Evolutionary conservation across 2,113 vertebrate species (phyloP).

Genomic region (Eubucco bourcierii): DNA sequence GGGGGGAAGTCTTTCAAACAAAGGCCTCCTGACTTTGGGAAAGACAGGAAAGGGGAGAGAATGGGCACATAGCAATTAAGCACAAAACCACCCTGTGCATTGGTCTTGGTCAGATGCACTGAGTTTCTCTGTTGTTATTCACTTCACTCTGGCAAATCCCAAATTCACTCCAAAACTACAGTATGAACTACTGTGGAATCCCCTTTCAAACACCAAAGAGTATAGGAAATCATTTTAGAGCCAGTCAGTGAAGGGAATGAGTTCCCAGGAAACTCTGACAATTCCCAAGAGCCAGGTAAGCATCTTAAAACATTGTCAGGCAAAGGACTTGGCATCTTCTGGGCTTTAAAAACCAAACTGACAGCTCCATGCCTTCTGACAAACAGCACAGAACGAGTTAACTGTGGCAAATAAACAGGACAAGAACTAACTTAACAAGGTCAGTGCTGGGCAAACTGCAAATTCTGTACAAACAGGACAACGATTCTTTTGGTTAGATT

Average conservation of each 20-base stretch:
- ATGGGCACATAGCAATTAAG: not conserved
- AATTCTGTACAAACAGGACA: not conserved
- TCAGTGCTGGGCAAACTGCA: not conserved
- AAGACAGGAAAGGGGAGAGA: not conserved
- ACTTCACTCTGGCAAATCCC: not conserved
- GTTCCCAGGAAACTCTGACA: not conserved
- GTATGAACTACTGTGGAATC: not conserved
- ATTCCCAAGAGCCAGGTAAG: not conserved
- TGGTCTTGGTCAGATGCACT: not conserved
- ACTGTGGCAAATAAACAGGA: not conserved
- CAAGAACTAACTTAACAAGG: not conserved
- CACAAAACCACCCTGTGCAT: not conserved
- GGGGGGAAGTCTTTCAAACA: not conserved
- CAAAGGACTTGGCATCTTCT: not conserved
- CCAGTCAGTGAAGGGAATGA: not conserved
- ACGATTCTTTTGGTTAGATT: not conserved
- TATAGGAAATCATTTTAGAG: not conserved
- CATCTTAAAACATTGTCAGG: not conserved
- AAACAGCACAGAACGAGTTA: not conserved
- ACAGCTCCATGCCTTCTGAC: not conserved
- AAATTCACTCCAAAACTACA: not conserved
- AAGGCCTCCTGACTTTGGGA: not conserved
- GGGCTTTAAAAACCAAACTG: not conserved
- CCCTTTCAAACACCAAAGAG: not conserved
- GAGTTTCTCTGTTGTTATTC: not conserved